Evolutionary conservation across 2,797 vertebrate genomes (phyloP), one percentile per base, ranked within the genome.

Genomic region (Bovichtus variegatus): DNA sequence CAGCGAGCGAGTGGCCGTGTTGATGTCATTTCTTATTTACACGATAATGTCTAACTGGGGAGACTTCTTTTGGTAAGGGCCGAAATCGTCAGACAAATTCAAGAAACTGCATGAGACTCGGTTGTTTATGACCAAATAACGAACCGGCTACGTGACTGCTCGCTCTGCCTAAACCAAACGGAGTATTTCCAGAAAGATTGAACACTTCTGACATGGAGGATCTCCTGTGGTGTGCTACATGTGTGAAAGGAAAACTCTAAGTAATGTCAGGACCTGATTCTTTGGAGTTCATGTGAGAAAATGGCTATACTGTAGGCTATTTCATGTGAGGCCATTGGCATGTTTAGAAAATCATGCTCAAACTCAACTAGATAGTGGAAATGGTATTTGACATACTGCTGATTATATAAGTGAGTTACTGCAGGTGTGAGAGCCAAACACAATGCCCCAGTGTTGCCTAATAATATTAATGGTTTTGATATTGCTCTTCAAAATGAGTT

Each of bases 381-480:
- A 69, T 63, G 27, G 15, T 43, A n/a, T 50, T 25, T 47, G n/a
- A 76, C 58, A 40, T 23, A 36, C 29, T 65, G 27, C 64, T 70
- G 12, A 78, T 74, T 73, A 69, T 63, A 61, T 54, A 43, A n/a
- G 36, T 4, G 36, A 83, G 74, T 77, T 64, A 46, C 67, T 57
- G 61, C 50, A 61, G 73, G 40, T 61, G 68, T 31, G 31, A 46
- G 23, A 70, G 69, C 50, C 29, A 40, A 51, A 64, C 41, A 51
- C 27, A 43, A 38, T 69, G 47, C 74, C 46, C 74, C 5, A n/a
- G 58, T 21, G 59, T 66, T 66, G 27, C 53, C 41, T 74, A 73
- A 78, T 75, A 58, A 60, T 71, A 81, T 83, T 87, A 81, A 85
- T 74, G 19, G 44, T 72, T 65, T 82, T 76, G 41, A 58, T 81